Conservation (phyloP, 1,140 invertebrate genomes). For the Hylaeus volcanicus region DNA sequence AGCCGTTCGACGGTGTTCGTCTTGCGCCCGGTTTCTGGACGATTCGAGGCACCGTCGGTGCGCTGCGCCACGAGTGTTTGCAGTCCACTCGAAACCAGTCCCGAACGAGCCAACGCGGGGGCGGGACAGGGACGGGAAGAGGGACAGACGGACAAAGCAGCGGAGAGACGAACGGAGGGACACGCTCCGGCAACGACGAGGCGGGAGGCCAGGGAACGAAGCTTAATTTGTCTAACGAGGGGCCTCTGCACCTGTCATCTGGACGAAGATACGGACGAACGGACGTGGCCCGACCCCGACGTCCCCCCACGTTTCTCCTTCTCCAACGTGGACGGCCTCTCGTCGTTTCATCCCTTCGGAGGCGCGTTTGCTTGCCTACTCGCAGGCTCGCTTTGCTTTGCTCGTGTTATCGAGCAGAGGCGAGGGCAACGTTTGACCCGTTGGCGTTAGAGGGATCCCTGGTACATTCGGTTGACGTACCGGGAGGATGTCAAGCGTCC, state of each 20-base stretch:
- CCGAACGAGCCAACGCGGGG: conserved; percentile 61
- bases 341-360: conserved; percentile 21
- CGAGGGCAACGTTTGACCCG: neutral
- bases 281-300: conserved; percentile 37
- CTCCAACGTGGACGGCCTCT: neutral
- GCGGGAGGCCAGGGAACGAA: conserved; percentile 62
- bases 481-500: too few relatives aligned
- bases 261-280: conserved; percentile 59
- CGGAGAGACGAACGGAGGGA: conserved; percentile 43
- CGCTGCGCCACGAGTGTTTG: conserved; percentile 64
- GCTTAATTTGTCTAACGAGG: conserved; percentile 75
- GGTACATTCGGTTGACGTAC: too few relatives aligned
- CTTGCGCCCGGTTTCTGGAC: conserved; percentile 51
- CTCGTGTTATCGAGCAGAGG: neutral
- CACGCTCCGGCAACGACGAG: conserved; percentile 39
- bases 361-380: conserved; percentile 37
- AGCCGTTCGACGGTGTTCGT: conserved; percentile 37
- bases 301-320: neutral
- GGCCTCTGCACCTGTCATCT: conserved; percentile 71
- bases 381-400: neutral
- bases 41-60: conserved; percentile 49
- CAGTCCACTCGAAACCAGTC: conserved; percentile 71
- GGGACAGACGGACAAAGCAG: conserved; percentile 46
- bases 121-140: conserved; percentile 11
- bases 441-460: neutral